Base-by-base conservation (phyloP, 2,888 invertebrate species). In the Chrysotoxum bicinctum region DNA sequence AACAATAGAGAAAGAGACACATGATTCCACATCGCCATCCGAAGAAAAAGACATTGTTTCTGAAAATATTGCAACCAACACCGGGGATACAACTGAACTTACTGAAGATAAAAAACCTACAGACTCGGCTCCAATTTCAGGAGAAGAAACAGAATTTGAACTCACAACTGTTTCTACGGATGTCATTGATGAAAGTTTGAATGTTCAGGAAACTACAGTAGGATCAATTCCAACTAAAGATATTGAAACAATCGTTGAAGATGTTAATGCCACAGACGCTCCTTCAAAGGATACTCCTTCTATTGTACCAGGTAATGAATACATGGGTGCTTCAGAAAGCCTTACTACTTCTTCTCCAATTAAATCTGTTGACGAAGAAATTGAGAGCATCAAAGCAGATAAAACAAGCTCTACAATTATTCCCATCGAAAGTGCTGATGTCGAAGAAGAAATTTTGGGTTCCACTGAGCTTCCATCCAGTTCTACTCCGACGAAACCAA, bases 11-110 rank as follows among this genome's bases (percentile, higher is more conserved):
- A 54, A 58, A 10, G 50, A 72, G 37, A n/a, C 56, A 32, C 56
- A 26, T 23, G 40, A 21, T 32, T 45, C 43, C 19, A 40, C 45
- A 43, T 16, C 60, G 16, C 43, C 72, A n/a, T 45, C 73, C 14
- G 54, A 72, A 64, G 78, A 83, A 37, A 68, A 85, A 77, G 77
- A 80, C 58, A 19, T 56, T 16, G 64, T 70, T 56, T 32, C 81
- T 23, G 84, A 84, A 81, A 77, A 88, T 30, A 40, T 79, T 50
- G 66, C 83, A 76, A 43, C 87, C 58, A 9, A 32, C 35, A 32
- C n/a, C 5, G 70, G n/a, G 1, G 73, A 68, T 32, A 66, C 73
- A 43, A 40, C 32, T 7, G 14, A 40, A 14, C 26, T 30, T 14
- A 3, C 35, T 12, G 64, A 50, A 0, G 50, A 70, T 2, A 26